phyloP scores from a whole-genome alignment of 2,113 vertebrate species.

The Sapajus apella region DNA sequence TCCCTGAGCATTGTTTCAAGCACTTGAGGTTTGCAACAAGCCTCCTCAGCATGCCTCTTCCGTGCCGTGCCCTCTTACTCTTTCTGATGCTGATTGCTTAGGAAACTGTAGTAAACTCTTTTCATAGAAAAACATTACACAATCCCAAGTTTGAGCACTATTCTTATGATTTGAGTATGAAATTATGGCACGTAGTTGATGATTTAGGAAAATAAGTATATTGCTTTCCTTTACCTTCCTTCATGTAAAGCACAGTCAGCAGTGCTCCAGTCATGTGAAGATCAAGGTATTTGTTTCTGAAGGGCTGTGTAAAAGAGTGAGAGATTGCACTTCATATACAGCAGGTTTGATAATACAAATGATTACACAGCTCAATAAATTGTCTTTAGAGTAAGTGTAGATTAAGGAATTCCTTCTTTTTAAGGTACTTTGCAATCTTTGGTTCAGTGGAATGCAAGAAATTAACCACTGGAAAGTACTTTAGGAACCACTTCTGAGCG shows the following conservation, averaged over 20 bases:
- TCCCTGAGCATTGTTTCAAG: not conserved
- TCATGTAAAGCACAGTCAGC: slow-evolving; percentile 28
- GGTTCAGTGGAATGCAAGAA: slow-evolving; percentile 70
- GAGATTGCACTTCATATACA: slow-evolving; percentile 45
- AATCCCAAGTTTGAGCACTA: not conserved
- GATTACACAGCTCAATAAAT: slow-evolving; percentile 69
- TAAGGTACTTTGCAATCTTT: slow-evolving; percentile 69
- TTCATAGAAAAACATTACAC: not conserved
- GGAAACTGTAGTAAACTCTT: not conserved
- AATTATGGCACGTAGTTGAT: slow-evolving; percentile 47
- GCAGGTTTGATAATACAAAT: slow-evolving; percentile 67
- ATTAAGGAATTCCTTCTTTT: slow-evolving; percentile 66
- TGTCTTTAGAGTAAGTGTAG: slow-evolving; percentile 70
- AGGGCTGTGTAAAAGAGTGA: slow-evolving; percentile 50
- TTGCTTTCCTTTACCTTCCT: slow-evolving; percentile 56
- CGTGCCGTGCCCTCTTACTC: rapidly evolving
- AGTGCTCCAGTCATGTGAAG: slow-evolving; percentile 27
- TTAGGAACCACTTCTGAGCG: slow-evolving; percentile 48
- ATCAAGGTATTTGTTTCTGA: slow-evolving; percentile 50
- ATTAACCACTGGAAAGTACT: slow-evolving; percentile 71
- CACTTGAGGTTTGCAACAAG: not conserved
- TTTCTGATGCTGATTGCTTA: not conserved
- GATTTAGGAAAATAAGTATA: slow-evolving; percentile 62
- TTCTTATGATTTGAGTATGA: slow-evolving; percentile 8
- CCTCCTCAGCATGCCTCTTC: not conserved